Conservation (phyloP, 2,113 vertebrate species). For the Perccottus glenii region DNA sequence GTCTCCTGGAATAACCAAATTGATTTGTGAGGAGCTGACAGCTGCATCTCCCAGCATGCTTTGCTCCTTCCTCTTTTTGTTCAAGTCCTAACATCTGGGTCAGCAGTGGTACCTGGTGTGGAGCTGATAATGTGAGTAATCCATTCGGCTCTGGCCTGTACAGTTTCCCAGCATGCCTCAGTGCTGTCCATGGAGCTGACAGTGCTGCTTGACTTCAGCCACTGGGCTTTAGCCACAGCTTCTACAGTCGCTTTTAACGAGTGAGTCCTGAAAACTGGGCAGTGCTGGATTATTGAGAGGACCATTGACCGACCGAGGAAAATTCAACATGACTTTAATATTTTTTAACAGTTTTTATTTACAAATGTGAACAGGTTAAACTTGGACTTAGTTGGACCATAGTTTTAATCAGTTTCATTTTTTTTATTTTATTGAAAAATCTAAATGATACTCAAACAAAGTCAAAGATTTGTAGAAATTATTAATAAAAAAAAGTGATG, state of each 20-base stretch:
- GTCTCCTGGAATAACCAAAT: background rate
- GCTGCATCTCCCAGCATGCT: conserved; percentile 28
- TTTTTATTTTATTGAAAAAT: too few species aligned
- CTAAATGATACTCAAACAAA: too few species aligned
- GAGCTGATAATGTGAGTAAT: conserved; percentile 39
- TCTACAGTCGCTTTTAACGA: background rate
- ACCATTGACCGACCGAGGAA: background rate
- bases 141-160: conserved; percentile 20
- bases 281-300: too few species aligned
- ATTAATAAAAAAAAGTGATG: too few species aligned
- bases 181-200: background rate
- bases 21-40: conserved; percentile 6
- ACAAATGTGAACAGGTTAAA: too few species aligned
- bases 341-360: too few species aligned
- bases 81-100: conserved; percentile 49
- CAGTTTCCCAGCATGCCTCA: conserved; percentile 7
- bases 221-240: background rate
- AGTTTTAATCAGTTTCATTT: too few species aligned
- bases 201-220: background rate
- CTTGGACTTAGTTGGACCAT: too few species aligned
- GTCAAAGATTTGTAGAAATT: too few species aligned
- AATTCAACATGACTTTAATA: background rate
- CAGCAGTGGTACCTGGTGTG: conserved; percentile 41
- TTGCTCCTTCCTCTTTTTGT: conserved; percentile 9
- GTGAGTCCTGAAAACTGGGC: background rate